Conservation (phyloP, 2,888 invertebrate species). For the Ischnus inquisitorius region DNA sequence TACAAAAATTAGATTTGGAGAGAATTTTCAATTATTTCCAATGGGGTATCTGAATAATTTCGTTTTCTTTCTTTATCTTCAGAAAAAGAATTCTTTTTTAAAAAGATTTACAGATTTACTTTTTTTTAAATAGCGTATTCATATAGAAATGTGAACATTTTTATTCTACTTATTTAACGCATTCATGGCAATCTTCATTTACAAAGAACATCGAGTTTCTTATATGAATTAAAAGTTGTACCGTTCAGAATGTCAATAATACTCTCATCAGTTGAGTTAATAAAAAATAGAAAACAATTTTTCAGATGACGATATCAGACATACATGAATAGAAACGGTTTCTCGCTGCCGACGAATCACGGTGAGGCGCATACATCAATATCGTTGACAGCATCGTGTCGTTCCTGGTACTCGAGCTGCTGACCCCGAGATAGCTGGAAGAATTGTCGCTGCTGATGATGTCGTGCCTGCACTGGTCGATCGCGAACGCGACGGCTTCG, state of each 20-base stretch:
- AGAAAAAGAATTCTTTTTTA: no score
- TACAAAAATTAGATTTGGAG: no score
- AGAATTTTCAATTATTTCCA: no score
- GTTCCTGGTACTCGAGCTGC: slow-evolving; percentile 94
- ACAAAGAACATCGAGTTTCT: no score
- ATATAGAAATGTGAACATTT: no score
- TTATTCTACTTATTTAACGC: no score
- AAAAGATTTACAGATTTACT: no score
- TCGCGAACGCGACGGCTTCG: slow-evolving; percentile 89
- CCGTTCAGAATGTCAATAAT: background rate
- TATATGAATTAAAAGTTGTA: no score
- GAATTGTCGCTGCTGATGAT: slow-evolving; percentile 93
- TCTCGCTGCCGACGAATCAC: slow-evolving; percentile 89
- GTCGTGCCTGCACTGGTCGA: slow-evolving; percentile 93
- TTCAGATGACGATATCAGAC: slow-evolving; percentile 90
- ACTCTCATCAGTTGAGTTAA: background rate
- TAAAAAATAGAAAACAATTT: background rate
- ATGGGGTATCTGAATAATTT: no score
- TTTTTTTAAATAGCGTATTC: no score
- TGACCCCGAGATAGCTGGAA: slow-evolving; percentile 93
- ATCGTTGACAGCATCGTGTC: slow-evolving; percentile 94
- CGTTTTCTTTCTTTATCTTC: no score
- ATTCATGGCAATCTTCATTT: no score
- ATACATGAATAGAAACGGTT: slow-evolving; percentile 89
- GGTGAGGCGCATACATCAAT: slow-evolving; percentile 92